phyloP scores from a whole-genome alignment of 2,113 vertebrate species.

The Ornithorhynchus anatinus region DNA sequence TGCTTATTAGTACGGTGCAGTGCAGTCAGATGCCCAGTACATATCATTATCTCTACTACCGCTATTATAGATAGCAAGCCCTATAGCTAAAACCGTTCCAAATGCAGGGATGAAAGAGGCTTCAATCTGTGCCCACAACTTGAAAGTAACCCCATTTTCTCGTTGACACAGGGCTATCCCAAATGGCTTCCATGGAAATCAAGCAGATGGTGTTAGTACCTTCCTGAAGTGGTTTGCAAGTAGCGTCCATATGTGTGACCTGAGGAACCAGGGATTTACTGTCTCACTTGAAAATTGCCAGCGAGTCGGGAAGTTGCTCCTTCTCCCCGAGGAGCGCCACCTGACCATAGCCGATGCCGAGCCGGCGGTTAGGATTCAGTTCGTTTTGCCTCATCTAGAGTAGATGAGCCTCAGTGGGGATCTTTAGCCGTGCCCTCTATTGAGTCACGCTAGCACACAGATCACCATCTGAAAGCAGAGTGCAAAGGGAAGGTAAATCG shows the following conservation, averaged over 20 bases:
- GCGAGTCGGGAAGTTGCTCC: not conserved
- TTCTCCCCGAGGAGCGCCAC: not conserved
- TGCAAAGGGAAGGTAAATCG: not conserved
- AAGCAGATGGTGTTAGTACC: not conserved
- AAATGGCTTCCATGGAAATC: conserved; percentile 27
- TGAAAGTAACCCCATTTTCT: conserved; percentile 9
- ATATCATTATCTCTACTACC: too few species aligned
- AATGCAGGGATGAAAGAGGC: too few species aligned
- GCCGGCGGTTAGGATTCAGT: not conserved
- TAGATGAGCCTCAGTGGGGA: not conserved
- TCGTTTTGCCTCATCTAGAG: not conserved
- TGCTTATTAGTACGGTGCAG: too few species aligned
- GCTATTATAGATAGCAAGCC: too few species aligned
- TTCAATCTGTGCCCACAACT: conserved; percentile 2
- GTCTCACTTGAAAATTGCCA: not conserved
- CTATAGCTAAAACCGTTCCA: too few species aligned
- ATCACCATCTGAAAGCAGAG: not conserved
- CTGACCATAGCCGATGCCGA: not conserved
- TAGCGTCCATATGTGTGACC: not conserved
- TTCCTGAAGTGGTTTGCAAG: conserved; percentile 9
- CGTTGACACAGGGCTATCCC: not conserved
- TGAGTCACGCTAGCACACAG: rapidly evolving
- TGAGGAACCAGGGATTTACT: not conserved
- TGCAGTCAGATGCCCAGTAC: too few species aligned
- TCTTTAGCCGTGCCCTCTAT: not conserved